Conservation (phyloP, 2,888 invertebrate species). For the Magallana nippona region DNA sequence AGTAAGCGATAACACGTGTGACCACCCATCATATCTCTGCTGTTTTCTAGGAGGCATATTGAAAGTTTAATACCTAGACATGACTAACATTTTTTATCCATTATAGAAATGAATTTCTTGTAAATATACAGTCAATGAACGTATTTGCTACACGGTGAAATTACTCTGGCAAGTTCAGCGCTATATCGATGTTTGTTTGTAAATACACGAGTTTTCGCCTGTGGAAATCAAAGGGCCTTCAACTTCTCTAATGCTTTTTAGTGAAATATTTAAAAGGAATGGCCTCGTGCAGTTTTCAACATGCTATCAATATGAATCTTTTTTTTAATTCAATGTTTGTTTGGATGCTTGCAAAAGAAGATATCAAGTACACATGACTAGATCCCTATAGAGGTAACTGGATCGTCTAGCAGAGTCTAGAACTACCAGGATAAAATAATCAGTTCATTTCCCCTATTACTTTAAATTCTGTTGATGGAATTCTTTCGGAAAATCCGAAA, state of each 20-base stretch:
- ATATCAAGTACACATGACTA: no score
- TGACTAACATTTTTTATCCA: background rate
- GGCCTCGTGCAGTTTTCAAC: background rate
- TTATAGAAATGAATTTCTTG: constrained; percentile 24
- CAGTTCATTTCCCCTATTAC: no score
- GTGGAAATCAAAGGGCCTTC: background rate
- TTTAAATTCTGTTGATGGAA: no score
- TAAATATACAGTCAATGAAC: background rate
- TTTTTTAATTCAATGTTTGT: no score
- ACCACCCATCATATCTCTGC: constrained; percentile 23
- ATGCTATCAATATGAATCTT: background rate
- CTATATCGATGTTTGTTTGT: constrained; percentile 3
- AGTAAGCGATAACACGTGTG: constrained; percentile 14
- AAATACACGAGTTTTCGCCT: background rate
- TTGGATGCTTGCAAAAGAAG: no score
- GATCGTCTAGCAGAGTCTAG: no score
- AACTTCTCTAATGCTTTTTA: background rate
- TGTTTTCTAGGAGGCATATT: background rate
- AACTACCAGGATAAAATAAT: no score
- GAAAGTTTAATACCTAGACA: background rate
- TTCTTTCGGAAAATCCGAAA: no score
- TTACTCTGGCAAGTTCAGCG: background rate
- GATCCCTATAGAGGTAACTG: no score
- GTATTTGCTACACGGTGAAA: constrained; percentile 1
- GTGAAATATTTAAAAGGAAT: constrained; percentile 1